These are phyloP conservation scores for Odobenus rosmarus DNA, from an alignment of 2,113 vertebrate species.

Conservation along the genomic window DNA sequence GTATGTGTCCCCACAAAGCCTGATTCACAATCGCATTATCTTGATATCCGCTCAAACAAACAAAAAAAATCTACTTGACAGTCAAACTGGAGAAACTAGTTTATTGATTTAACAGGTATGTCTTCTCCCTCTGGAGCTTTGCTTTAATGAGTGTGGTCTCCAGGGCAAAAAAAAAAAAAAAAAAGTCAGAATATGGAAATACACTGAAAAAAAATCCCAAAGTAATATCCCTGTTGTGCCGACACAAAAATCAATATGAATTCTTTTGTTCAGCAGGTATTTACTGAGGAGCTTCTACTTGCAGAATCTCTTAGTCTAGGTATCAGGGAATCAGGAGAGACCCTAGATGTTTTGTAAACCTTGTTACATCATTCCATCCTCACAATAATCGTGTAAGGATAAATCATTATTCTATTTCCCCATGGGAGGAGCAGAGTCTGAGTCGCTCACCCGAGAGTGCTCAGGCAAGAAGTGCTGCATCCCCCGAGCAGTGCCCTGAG, in stretches of 20 bases:
- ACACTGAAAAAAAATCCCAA: background rate
- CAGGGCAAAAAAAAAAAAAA: background rate
- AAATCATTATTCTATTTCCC: background rate
- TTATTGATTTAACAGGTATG: background rate
- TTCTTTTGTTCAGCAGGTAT: background rate
- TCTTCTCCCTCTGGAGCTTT: constrained; percentile 4
- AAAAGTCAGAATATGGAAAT: background rate
- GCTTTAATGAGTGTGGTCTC: background rate
- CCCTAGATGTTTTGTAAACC: background rate
- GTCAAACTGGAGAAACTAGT: background rate
- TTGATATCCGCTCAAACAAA: background rate
- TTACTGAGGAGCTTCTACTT: background rate
- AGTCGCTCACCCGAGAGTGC: background rate
- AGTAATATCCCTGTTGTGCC: background rate
- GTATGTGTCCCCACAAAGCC: background rate
- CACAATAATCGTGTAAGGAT: background rate
- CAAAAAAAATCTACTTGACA: background rate
- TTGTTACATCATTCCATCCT: background rate
- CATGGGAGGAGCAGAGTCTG: background rate
- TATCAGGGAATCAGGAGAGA: background rate
- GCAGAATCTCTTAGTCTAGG: background rate
- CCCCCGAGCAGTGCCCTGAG: fast-evolving
- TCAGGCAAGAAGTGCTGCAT: too few relatives aligned
- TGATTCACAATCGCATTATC: background rate
- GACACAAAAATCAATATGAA: background rate